Evolutionary conservation across 2,113 vertebrate genomes (phyloP), one percentile per base, ranked within the genome.

Genomic region (Podocnemis expansa): DNA sequence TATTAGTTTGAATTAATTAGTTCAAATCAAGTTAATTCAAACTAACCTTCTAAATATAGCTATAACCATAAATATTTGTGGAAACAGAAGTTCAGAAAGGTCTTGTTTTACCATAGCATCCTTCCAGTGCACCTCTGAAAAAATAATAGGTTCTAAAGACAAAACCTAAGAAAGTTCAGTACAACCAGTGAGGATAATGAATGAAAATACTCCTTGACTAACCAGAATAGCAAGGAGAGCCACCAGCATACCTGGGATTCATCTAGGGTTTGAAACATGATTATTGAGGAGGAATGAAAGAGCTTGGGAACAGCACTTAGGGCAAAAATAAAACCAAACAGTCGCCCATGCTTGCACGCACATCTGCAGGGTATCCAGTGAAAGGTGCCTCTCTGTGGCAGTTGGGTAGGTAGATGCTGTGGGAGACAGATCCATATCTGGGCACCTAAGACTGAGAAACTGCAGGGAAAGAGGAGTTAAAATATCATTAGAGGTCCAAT

Each of bases 361-460:
- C 43, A 27, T 76, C 13, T 76, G 73, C 25, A 14, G 12, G 8
- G 41, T 75, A 27, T 11, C 10, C 14, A 27, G 73, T 76, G 73
- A 45, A 45, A 76, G 41, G 73, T 76, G 41, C 24, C 5, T 41
- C 38, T 76, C 41, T 76, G 24, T 12, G 12, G 12, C 41, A 43
- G 25, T 45, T 45, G 73, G 43, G 6, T 27, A 43, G 25, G 73
- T 25, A 45, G 73, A 22, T 45, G 3, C 41, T 27, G 54, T 91
- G 92, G n/a, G 55, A 81, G 45, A 21, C 73, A 79, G 17, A 8
- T 75, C 67, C 47, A 4, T 60, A 55, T 60, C 88, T 55, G 67
- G 78, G 45, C 60, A 60, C 43, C 51, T 82, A 38, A 85, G 29
- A 89, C 56, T 94, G 73, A 91, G 95, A 95, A 94, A 80, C 94